phyloP scores from a whole-genome alignment of 2,113 vertebrate species.

The Eudyptes chrysolophus region DNA sequence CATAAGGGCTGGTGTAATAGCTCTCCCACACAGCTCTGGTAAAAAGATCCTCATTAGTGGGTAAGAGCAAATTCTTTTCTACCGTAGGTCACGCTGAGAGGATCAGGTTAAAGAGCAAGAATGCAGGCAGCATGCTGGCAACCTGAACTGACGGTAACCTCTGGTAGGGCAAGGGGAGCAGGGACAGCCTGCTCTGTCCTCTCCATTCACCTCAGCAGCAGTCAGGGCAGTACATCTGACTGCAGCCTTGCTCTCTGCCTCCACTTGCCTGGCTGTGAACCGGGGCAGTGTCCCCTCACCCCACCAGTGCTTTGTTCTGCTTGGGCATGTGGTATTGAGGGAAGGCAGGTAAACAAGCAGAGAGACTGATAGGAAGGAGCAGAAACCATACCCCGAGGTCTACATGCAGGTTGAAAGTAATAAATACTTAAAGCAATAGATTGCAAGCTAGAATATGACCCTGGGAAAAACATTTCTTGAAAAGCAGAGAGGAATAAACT shows the following conservation, averaged over 20 bases:
- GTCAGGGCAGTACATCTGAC: background rate
- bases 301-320: rapidly evolving
- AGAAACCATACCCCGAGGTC: background rate
- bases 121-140: rapidly evolving
- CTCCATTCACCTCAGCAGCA: background rate
- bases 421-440: background rate
- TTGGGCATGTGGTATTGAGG: background rate
- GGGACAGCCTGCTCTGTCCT: background rate
- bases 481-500: background rate
- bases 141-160: background rate
- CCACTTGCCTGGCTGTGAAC: background rate
- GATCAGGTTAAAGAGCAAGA: background rate
- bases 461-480: background rate
- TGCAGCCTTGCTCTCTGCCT: background rate
- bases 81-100: rapidly evolving
- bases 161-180: background rate
- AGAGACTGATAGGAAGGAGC: background rate
- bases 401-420: background rate
- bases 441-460: background rate
- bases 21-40: background rate
- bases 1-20: background rate
- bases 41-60: background rate
- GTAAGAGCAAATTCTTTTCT: background rate
- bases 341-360: background rate
- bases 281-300: too few species aligned